Evolutionary conservation across 1,140 invertebrate species (phyloP).

Genomic region (Drosophila lini): DNA sequence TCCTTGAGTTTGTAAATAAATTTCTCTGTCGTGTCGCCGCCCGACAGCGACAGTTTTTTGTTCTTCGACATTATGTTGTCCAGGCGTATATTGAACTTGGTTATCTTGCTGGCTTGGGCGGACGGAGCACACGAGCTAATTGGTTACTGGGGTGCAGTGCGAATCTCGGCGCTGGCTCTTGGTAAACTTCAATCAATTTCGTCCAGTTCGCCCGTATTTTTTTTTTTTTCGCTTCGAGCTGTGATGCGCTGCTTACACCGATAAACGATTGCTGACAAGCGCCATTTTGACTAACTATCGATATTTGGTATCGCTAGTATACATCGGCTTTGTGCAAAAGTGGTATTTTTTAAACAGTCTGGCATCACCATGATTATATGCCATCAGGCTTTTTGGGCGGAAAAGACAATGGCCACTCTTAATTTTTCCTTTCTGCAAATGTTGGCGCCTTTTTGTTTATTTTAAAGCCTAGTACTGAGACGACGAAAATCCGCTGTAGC

Average conservation of each 20-base stretch:
- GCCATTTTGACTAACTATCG: constrained; percentile 42
- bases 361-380: too few species aligned
- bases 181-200: constrained; percentile 33
- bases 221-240: constrained; percentile 52
- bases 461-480: too few species aligned
- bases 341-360: neutral
- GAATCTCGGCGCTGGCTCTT: constrained; percentile 39
- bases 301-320: neutral
- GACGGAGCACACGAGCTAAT: constrained; percentile 46
- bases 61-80: constrained; percentile 83
- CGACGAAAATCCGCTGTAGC: too few species aligned
- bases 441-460: too few species aligned
- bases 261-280: constrained; percentile 24
- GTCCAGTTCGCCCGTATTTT: constrained; percentile 66
- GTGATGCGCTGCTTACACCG: constrained; percentile 59
- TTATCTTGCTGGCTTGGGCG: constrained; percentile 68
- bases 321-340: neutral
- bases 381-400: too few species aligned
- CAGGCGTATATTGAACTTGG: constrained; percentile 78
- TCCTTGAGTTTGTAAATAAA: constrained; percentile 83
- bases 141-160: constrained; percentile 29
- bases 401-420: too few species aligned
- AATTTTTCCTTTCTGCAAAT: too few species aligned
- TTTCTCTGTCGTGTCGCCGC: constrained; percentile 76
- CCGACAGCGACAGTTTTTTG: constrained; percentile 81